A percentile compares a stretch with the other conserved stretches of the same genome.
Conservation (phyloP, 2,797 vertebrate species). For the Hylomyscus alleni region DNA sequence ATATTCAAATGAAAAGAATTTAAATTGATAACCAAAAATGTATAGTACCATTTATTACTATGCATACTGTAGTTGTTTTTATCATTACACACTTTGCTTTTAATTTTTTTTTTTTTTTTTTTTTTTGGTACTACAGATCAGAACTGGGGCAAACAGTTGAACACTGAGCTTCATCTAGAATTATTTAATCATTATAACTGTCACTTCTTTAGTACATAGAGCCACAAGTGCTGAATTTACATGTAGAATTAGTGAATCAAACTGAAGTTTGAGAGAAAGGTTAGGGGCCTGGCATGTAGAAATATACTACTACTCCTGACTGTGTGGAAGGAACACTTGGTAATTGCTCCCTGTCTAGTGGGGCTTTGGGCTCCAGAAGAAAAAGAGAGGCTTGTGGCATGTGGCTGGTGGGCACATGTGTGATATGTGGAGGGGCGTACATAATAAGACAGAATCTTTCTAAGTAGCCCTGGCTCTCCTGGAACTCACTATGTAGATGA, state of each 20-base stretch:
- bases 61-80: neutral
- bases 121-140: neutral
- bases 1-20: neutral
- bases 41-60: neutral
- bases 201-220: neutral
- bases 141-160: neutral
- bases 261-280: neutral
- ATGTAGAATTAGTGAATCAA: neutral
- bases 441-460: neutral
- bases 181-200: neutral
- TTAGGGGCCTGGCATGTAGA: neutral
- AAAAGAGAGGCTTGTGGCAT: neutral
- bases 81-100: neutral
- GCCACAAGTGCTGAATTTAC: neutral
- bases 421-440: neutral
- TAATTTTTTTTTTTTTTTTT: neutral
- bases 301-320: accelerated
- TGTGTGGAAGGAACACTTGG: neutral
- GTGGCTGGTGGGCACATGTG: no score
- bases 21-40: neutral
- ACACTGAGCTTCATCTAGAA: neutral
- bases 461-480: neutral
- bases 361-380: no score
- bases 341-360: neutral
- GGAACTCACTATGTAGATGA: no score